Evolutionary conservation across 2,797 vertebrate species (phyloP).

Genomic region (Acanthiza pusilla): DNA sequence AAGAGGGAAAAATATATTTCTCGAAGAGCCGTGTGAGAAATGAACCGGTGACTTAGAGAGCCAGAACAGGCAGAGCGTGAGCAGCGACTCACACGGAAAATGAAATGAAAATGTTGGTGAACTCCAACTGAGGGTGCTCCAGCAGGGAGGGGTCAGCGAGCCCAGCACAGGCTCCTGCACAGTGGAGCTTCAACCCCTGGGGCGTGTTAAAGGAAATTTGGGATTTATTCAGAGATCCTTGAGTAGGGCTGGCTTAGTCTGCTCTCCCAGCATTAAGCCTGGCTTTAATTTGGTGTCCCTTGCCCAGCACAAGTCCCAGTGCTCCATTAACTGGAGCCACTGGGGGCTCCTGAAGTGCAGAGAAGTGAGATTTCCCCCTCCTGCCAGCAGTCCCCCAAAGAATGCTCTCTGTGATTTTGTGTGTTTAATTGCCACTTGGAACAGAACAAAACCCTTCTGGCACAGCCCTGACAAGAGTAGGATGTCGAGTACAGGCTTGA

Average conservation of each 20-base stretch:
- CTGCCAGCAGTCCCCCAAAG: background rate
- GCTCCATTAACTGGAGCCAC: rapidly evolving
- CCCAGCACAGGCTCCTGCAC: background rate
- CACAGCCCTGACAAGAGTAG: background rate
- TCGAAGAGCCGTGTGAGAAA: slow-evolving; percentile 15
- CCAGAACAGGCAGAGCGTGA: background rate
- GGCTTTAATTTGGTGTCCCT: background rate
- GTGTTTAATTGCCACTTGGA: background rate
- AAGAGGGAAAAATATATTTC: background rate
- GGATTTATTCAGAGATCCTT: background rate
- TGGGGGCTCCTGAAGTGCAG: background rate
- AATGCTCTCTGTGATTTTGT: rapidly evolving
- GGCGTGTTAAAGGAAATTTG: background rate
- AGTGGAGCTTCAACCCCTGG: background rate
- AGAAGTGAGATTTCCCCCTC: background rate
- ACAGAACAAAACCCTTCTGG: background rate
- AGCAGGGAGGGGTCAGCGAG: background rate
- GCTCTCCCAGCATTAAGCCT: background rate
- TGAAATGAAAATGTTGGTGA: background rate
- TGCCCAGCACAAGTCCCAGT: background rate
- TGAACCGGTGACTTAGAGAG: background rate
- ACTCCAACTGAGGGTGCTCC: background rate
- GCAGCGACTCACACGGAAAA: background rate
- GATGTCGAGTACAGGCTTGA: background rate
- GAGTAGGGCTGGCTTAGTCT: background rate